Evolutionary conservation across 2,888 invertebrate species (phyloP), one percentile per base, ranked within the genome.

Genomic region (Sclerodermus sp.): DNA sequence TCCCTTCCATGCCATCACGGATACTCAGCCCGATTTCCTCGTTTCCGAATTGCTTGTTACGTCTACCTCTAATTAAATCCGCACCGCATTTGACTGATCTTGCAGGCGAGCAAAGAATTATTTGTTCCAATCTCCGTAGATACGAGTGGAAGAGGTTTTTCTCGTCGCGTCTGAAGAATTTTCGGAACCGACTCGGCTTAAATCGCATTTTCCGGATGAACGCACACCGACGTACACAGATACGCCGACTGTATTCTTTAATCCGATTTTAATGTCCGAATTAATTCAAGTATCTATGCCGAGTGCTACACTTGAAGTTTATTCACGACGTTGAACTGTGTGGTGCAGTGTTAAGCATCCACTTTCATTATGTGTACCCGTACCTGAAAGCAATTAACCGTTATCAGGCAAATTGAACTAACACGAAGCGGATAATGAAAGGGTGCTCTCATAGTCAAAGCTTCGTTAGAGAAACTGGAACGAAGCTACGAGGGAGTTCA

Each of bases 331-430:
- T 8, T 23, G 23, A 8, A 23, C 3, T 23, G 8, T 53, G 36
- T 37, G 17, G 15, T 4, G 18, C 39, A 38, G 49, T 45, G 45
- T 53, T 49, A 42, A 47, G 45, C 47, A 55, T 45, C 54, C 47
- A 53, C 55, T 57, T 56, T 54, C 51, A 46, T 54, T 53, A 45
- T 40, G 41, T 46, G 37, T 52, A 47, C 8, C 4, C 8, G 23
- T 18, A 29, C 41, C 48, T 47, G 42, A 51, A 47, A 48, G 53
- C 58, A 64, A 64, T 67, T 65, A 62, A 45, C 45, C 55, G 51
- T 57, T 60, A 57, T 55, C 60, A 63, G 44, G 50, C 51, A 62
- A 65, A 65, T 62, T 62, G 54, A 54, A 53, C 58, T 55, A 62
- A 60, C 53, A 29, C 51, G 39, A 45, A 13, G 44, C 44, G 53